phyloP scores from a whole-genome alignment of 2,888 invertebrate genomes.

The Amphiduros pacificus region DNA sequence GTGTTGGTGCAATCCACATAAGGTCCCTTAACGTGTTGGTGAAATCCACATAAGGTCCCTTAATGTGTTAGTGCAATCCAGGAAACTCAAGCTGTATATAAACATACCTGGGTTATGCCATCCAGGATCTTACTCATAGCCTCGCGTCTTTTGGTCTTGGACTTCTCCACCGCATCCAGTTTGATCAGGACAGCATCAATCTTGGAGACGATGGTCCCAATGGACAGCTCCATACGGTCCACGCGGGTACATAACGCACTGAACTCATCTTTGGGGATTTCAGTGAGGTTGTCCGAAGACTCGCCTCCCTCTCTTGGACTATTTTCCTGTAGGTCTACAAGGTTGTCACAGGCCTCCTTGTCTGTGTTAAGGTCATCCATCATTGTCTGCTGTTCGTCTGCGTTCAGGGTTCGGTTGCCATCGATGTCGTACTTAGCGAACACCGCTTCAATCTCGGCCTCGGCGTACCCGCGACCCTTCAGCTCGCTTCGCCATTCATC shows the following conservation, averaged over 20 bases:
- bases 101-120: slow-evolving; percentile 60
- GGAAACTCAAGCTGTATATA: no score
- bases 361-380: slow-evolving; percentile 61
- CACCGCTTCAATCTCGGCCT: slow-evolving; percentile 71
- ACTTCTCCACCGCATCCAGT: slow-evolving; percentile 63
- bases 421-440: slow-evolving; percentile 69
- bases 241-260: slow-evolving; percentile 61
- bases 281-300: no score
- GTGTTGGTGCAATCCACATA: no score
- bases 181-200: slow-evolving; percentile 63
- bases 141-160: slow-evolving; percentile 61
- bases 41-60: no score
- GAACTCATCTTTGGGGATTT: slow-evolving; percentile 61
- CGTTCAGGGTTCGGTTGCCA: slow-evolving; percentile 62
- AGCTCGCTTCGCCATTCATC: slow-evolving; percentile 64
- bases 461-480: slow-evolving; percentile 67
- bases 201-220: slow-evolving; percentile 62
- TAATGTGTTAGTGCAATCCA: no score
- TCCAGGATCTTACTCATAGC: slow-evolving; percentile 61
- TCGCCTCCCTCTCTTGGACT: no score
- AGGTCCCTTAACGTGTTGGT: no score
- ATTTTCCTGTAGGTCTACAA: no score
- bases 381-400: slow-evolving; percentile 62
- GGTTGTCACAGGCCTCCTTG: no score
- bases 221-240: slow-evolving; percentile 64